Conservation (phyloP, 2,888 invertebrate species). For the Erannis defoliaria region DNA sequence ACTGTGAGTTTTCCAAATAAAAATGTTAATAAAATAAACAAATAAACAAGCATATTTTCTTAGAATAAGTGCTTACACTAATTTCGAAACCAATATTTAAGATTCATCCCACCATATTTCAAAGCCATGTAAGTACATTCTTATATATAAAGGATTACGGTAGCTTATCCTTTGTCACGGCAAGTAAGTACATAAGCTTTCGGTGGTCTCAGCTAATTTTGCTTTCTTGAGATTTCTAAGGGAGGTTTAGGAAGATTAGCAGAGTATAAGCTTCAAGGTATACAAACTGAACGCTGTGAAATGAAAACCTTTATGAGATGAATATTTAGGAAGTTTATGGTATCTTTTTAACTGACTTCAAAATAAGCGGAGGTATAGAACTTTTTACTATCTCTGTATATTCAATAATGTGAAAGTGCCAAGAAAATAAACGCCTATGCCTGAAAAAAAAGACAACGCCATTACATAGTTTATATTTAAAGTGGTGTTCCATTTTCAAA, state of each 20-base stretch:
- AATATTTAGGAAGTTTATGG: constrained; percentile 12
- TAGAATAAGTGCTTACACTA: neutral
- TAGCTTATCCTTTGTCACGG: constrained; percentile 43
- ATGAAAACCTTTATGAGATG: constrained; percentile 8
- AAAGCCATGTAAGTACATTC: constrained; percentile 27
- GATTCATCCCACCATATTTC: constrained; percentile 25
- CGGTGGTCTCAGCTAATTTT: constrained; percentile 45
- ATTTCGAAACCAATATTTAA: constrained; percentile 37
- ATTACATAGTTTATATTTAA: neutral
- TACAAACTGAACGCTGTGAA: constrained; percentile 20
- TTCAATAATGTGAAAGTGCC: neutral
- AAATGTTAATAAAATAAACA: too few relatives aligned
- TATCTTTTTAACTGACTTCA: too few relatives aligned
- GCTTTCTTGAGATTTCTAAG: constrained; percentile 41
- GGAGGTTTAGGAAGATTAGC: constrained; percentile 38
- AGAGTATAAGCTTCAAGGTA: constrained; percentile 38
- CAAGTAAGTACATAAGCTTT: constrained; percentile 36
- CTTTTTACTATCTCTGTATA: too few relatives aligned
- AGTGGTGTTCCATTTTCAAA: neutral
- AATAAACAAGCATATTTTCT: too few relatives aligned
- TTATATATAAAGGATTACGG: constrained; percentile 41
- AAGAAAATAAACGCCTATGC: too few relatives aligned
- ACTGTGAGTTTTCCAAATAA: too few relatives aligned
- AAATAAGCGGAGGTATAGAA: too few relatives aligned
- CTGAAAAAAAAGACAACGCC: too few relatives aligned